These are phyloP conservation scores for Auanema sp. DNA, from an alignment of 2,888 invertebrate genomes.

Conservation along the genomic window DNA sequence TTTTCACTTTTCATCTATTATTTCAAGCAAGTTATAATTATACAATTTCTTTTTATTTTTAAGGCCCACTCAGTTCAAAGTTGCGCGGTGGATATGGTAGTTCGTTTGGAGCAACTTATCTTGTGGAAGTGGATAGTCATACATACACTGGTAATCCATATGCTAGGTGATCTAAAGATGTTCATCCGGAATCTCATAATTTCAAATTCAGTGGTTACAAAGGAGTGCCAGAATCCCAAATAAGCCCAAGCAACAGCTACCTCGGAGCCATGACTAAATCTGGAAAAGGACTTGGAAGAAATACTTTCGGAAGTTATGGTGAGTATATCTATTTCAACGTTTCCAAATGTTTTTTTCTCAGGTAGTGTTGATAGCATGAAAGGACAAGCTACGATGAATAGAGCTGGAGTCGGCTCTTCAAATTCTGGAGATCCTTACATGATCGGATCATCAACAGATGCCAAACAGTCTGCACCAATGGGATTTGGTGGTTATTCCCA, in stretches of 20 bases:
- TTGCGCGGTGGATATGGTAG: slow-evolving; percentile 8
- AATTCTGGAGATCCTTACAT: slow-evolving; percentile 3
- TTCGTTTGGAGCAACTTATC: slow-evolving; percentile 1
- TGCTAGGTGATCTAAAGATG: slow-evolving; percentile 10
- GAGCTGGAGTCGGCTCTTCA: slow-evolving; percentile 12
- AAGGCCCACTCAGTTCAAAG: too few species aligned
- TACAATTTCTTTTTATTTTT: too few species aligned
- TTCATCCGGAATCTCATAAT: background rate
- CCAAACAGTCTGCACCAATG: too few species aligned
- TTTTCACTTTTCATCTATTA: too few species aligned
- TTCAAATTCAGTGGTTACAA: slow-evolving; percentile 18
- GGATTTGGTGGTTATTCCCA: too few species aligned
- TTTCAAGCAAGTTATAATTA: too few species aligned
- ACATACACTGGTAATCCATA: slow-evolving; percentile 14
- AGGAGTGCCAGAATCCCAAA: slow-evolving; percentile 22
- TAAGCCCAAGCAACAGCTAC: slow-evolving; percentile 6
- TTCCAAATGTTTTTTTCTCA: slow-evolving; percentile 1
- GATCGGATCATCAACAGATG: slow-evolving; percentile 4
- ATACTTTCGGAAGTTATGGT: slow-evolving; percentile 26
- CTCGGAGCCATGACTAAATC: slow-evolving; percentile 21
- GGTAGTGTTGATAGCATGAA: slow-evolving; percentile 22
- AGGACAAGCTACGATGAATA: slow-evolving; percentile 11
- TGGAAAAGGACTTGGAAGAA: slow-evolving; percentile 12
- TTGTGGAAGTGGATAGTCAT: slow-evolving; percentile 7
- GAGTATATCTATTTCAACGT: too few species aligned